Percentiles rank a stretch among this genome's conserved stretches.
phyloP scores from a whole-genome alignment of 2,797 vertebrate species.

The Enteromius mattozi region DNA sequence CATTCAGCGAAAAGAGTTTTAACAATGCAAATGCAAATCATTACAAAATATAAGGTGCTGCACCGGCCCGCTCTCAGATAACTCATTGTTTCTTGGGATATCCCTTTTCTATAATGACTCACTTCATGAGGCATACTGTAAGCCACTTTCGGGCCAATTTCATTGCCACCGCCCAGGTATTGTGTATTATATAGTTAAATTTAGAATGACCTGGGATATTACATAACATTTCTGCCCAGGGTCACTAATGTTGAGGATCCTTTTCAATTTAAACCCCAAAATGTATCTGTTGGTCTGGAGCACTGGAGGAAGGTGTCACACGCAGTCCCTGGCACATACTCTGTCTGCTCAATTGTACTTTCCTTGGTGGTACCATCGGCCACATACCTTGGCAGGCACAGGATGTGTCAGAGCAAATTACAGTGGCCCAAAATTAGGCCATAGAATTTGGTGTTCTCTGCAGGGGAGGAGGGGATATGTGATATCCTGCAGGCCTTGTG shows the following conservation, averaged over 20 bases:
- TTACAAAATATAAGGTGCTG: background rate
- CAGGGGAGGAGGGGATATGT: conserved; percentile 30
- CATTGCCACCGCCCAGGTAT: conserved; percentile 18
- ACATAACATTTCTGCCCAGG: conserved; percentile 20
- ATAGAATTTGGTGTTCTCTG: conserved; percentile 46
- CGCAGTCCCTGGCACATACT: conserved; percentile 12
- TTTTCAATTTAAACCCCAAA: conserved; percentile 24
- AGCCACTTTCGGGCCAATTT: conserved; percentile 3
- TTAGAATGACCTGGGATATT: background rate
- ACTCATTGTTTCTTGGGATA: conserved; percentile 21
- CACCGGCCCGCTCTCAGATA: background rate
- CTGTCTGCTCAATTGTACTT: conserved; percentile 46
- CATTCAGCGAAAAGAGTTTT: background rate
- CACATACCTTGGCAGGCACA: conserved; percentile 31
- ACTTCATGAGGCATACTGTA: background rate
- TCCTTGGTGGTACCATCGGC: conserved; percentile 48
- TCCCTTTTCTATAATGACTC: conserved; percentile 26
- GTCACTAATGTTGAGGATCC: conserved; percentile 17
- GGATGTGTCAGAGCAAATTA: conserved; percentile 54
- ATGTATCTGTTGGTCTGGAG: conserved; percentile 14
- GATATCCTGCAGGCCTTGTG: conserved; percentile 43
- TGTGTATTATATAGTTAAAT: conserved; percentile 20
- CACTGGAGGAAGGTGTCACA: conserved; percentile 6
- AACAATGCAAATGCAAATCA: background rate
- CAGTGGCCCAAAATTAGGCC: conserved; percentile 57